Percentiles rank a stretch among this genome's conserved stretches.
These are phyloP conservation scores for Nannospalax galili DNA, from an alignment of 2,113 vertebrate species.

Conservation along the genomic window DNA sequence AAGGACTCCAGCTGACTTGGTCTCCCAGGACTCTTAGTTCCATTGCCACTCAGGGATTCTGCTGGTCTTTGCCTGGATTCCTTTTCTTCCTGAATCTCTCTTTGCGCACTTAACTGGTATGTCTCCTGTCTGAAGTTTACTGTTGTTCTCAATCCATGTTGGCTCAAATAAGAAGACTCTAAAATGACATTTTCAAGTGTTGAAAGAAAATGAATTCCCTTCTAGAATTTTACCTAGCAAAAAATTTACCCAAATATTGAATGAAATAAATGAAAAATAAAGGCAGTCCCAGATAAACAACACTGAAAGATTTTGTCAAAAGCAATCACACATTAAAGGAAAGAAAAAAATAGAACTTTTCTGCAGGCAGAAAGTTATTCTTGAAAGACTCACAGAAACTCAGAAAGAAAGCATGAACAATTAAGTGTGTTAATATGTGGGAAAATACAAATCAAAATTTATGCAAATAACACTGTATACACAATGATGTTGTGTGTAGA, in stretches of 20 bases:
- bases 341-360: not conserved
- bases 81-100: not conserved
- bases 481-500: not conserved
- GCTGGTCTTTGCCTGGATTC: not conserved
- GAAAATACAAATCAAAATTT: not conserved
- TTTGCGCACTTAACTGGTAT: not conserved
- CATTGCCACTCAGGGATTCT: not conserved
- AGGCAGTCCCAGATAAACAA: not conserved
- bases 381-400: not conserved
- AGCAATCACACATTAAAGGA: not conserved
- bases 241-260: not conserved
- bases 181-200: not conserved
- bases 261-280: not conserved
- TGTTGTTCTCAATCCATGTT: not conserved
- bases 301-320: not conserved
- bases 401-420: not conserved
- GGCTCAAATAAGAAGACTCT: not conserved
- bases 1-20: not conserved
- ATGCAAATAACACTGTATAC: not conserved
- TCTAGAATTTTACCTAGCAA: not conserved
- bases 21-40: not conserved
- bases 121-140: not conserved
- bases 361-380: not conserved
- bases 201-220: not conserved
- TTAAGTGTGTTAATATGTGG: not conserved